These are phyloP conservation scores for Diadegma fenestrale DNA, from an alignment of 2,888 invertebrate species.

Conservation along the genomic window DNA sequence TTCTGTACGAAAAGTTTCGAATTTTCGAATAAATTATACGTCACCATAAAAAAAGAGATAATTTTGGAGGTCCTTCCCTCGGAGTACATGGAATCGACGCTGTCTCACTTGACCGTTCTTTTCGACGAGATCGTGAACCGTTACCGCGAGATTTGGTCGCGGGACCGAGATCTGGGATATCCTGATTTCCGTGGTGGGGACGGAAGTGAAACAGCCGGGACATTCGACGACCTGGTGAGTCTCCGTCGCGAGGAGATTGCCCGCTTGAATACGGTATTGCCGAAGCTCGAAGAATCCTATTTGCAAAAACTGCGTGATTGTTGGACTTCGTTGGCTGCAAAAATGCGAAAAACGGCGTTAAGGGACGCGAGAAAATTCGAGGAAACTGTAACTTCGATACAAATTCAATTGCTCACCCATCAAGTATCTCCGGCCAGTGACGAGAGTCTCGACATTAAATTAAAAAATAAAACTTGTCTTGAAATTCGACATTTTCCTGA, in stretches of 20 bases:
- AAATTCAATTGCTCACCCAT: slow-evolving; percentile 67
- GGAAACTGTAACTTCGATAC: slow-evolving; percentile 67
- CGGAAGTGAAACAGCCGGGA: slow-evolving; percentile 70
- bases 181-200: slow-evolving; percentile 74
- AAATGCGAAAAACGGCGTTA: slow-evolving; percentile 67
- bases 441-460: background rate
- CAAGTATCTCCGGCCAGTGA: slow-evolving; percentile 38
- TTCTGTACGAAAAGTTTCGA: background rate
- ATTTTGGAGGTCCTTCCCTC: slow-evolving; percentile 31
- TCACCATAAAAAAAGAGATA: slow-evolving; percentile 28
- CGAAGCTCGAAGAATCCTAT: slow-evolving; percentile 76
- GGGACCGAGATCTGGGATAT: slow-evolving; percentile 79
- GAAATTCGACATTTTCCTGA: slow-evolving; percentile 7
- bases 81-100: slow-evolving; percentile 70
- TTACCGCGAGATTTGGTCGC: slow-evolving; percentile 81
- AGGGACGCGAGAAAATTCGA: slow-evolving; percentile 65
- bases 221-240: slow-evolving; percentile 71
- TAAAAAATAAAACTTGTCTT: background rate
- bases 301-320: slow-evolving; percentile 71
- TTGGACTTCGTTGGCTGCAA: slow-evolving; percentile 69
- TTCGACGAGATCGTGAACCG: slow-evolving; percentile 79
- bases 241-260: slow-evolving; percentile 73
- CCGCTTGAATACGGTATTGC: slow-evolving; percentile 75
- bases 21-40: background rate
- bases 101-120: slow-evolving; percentile 71